These are phyloP conservation scores for Alouatta palliata DNA, from an alignment of 2,113 vertebrate genomes.

Conservation along the genomic window DNA sequence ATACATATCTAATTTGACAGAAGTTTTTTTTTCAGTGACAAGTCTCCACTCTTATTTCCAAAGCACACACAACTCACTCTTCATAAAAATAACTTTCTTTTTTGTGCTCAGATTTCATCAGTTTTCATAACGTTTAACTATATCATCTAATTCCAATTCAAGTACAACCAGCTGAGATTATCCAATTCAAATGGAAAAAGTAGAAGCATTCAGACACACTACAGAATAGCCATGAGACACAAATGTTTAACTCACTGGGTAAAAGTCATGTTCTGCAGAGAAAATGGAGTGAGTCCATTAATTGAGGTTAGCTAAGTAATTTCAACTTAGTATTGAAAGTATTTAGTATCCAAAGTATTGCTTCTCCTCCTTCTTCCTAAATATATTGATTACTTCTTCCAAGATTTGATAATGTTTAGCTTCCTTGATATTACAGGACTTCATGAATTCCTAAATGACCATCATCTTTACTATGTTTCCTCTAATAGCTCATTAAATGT, in stretches of 20 bases:
- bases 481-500: slow-evolving; percentile 3
- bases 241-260: not conserved
- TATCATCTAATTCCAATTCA: slow-evolving; percentile 33
- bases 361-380: not conserved
- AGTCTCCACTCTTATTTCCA: slow-evolving; percentile 20
- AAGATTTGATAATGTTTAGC: not conserved
- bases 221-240: not conserved
- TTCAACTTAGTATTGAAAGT: not conserved
- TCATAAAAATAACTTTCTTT: slow-evolving; percentile 31
- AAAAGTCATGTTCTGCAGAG: not conserved
- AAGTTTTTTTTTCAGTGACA: not conserved
- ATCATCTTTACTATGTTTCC: not conserved
- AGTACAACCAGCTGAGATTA: slow-evolving; percentile 19
- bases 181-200: not conserved
- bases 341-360: not conserved
- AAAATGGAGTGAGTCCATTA: not conserved
- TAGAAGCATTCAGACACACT: not conserved
- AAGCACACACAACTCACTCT: slow-evolving; percentile 48
- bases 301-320: not conserved
- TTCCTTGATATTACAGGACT: not conserved
- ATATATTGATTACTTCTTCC: not conserved
- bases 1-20: not conserved
- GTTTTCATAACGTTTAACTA: slow-evolving; percentile 46
- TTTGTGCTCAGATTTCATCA: slow-evolving; percentile 16
- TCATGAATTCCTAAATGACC: slow-evolving; percentile 27